Evolutionary conservation across 2,113 vertebrate species (phyloP), one percentile per base, ranked within the genome.

Genomic region (Lepidothrix coronata): DNA sequence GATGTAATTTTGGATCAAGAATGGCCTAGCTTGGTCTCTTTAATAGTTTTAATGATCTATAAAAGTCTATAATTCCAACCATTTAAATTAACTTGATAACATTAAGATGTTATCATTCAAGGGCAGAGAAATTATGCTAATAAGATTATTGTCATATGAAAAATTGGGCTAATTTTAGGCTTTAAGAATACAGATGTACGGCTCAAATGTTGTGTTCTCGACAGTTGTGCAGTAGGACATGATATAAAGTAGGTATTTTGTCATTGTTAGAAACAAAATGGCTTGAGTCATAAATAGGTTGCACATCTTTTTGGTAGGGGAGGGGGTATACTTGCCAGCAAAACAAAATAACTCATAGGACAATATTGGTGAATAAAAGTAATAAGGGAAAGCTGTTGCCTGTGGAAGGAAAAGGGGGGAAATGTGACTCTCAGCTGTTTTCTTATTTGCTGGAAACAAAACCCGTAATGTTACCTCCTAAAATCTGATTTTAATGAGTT

Each of bases 71-170:
- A 79, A 94, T 95, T 93, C 86, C 94, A 95, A 43, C 54, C 25
- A 62, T 86, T 95, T 91, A 85, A 88, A 92, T 75, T 94, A 94
- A 44, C 39, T 92, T 92, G 59, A 25, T 25, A 59, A 37, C 58
- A 59, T 37, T 25, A 91, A 24, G 27, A 7, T 49, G 35, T 78
- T 95, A 87, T 77, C 43, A 57, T 96, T 95, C 51, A 92, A 79
- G 61, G 85, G 77, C 70, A 95, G 88, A 95, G 46, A 85, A 91
- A 78, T 92, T 93, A 93, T 88, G 84, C 55, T 94, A 96, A 96
- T 91, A 68, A 24, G 65, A 95, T 93, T 85, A 89, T 93, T 97
- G 87, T 94, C 93, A 41, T 73, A 92, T 93, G 97, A 87, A 96
- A 97, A 97, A 96, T 71, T 16, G 39, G 57, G 75, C 44, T 97